Evolutionary conservation across 1,140 invertebrate species (phyloP), one percentile per base, ranked within the genome.

Genomic region (Drosophila rufa): DNA sequence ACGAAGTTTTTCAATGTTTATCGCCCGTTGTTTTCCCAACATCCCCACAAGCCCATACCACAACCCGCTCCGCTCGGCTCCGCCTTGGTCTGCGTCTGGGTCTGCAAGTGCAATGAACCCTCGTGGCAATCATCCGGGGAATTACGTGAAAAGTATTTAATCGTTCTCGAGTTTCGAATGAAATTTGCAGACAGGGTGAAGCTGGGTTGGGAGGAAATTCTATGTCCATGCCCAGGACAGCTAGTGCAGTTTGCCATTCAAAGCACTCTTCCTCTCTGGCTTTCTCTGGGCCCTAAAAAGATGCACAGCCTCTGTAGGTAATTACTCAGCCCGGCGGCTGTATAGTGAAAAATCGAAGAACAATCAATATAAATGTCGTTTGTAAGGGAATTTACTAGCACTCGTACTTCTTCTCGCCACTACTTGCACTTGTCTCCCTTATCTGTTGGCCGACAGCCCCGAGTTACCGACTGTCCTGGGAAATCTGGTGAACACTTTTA

Each of bases 401-500:
- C 22, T 40, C 53, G n/a, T 25, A 56, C 51, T 15, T 15, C 7
- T 14, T 22, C 33, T 1, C 19, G 14, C 17, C 51, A 38, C 51
- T 22, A 15, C 36, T 22, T 25, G 36, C 33, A 40, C 36, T 22
- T 38, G 33, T 40, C 36, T n/a, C 19, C 53, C 53, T 56, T 56
- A 56, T 56, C 53, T 56, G 17, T 25, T 22, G 15, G 53, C 4
- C 19, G 6, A 40, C 53, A 56, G 19, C 2, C 14, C 14, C 19
- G 8, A n/a, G 36, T 6, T 40, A 11, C 14, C 8, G 14, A 59
- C 22, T 59, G 38, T 25, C 36, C 57, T 59, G 80, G 57, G 36
- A 64, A 83, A 75, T 79, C 75, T 76, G 65, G 38, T 64, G 64
- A 71, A 79, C 51, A 79, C 79, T 79, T 83, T 60, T 83, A 71